Evolutionary conservation across 1,140 invertebrate species (phyloP), one percentile per base, ranked within the genome.

Genomic region (Brachionus plicatilis): DNA sequence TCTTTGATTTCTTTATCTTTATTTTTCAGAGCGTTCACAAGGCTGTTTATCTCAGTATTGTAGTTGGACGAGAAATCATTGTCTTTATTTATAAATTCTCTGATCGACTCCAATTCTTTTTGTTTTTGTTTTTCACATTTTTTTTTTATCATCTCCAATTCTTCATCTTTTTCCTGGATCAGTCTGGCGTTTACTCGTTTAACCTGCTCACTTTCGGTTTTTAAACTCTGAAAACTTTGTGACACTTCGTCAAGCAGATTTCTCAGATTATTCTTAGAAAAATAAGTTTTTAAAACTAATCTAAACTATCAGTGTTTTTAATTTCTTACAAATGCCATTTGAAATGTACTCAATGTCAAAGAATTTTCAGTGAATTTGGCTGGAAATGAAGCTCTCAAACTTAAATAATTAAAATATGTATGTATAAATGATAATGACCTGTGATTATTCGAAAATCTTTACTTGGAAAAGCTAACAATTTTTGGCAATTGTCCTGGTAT

Each of bases 41-140:
- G 17, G 14, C 33, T 65, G n/a, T 29, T 68, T 7, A 82, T 41
- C 47, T 82, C 79, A 29, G 7, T n/a, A 8, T 53, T 65, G 9
- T 82, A 68, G 14, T 24, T 60, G 14, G 6, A 56, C 14, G 37
- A 45, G 14, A 11, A 17, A 20, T 82, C 79, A 33, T 82, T 14
- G 12, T 82, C 79, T 56, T 82, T 82, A 12, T 20, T 60, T 5
- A 82, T 41, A 68, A 24, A 82, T 9, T 82, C 53, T 17, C 79
- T 37, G 27, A 82, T 82, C 14, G 79, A 43, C 29, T 82, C 79
- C 11, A 82, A 37, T 68, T 82, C 79, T 82, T 82, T 82, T 68
- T 82, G 79, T 68, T 82, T 82, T 45, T 82, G 79, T 65, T 82
- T 82, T 82, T 82, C 79, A 29, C 20, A 82, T 68, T 82, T 53